Base-by-base conservation (phyloP, 2,113 vertebrate genomes). In the Phylloscopus trochilus region DNA sequence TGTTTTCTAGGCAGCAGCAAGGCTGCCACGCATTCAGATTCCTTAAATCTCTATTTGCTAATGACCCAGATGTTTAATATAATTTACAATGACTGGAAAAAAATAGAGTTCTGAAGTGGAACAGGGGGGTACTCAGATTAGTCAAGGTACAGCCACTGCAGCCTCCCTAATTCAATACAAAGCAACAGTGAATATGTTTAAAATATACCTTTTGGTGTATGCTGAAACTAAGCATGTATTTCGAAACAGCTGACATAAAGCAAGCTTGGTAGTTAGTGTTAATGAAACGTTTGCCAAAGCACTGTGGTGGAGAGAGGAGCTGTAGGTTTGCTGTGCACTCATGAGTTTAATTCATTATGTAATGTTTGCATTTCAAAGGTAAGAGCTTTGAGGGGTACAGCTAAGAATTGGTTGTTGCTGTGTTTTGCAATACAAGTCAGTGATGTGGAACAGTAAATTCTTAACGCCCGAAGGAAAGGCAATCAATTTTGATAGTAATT, bases 361-460 rank as follows among this genome's bases (percentile, higher is more conserved):
- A 83, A 94, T 26, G 69, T 94, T 95, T 92, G 89, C 68, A 41
- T 95, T 89, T 94, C 90, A 67, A 72, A 92, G 55, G 87, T 79
- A 30, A 28, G 46, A 64, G 90, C 78, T 87, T 39, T 28, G 81
- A 82, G 73, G 20, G 43, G 35, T 66, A 35, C 60, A 55, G 85
- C 72, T 73, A 44, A 72, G 89, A 80, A 92, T 49, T 80, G 68
- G 41, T 75, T 62, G n/a, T 63, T 72, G 51, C 53, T 75, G 24
- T 52, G 14, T 69, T 89, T 68, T 76, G 76, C 76, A 51, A 17
- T 70, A 47, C 28, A 67, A 43, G 43, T 62, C 85, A 87, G 55
- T 67, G 79, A 80, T 75, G 68, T 75, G 46, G 83, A 90, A 76
- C 28, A n/a, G 27, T 53, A 49, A 85, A 39, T 85, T 95, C 55